phyloP scores from a whole-genome alignment of 2,888 invertebrate species.

The Lasioglossum leucozonium region DNA sequence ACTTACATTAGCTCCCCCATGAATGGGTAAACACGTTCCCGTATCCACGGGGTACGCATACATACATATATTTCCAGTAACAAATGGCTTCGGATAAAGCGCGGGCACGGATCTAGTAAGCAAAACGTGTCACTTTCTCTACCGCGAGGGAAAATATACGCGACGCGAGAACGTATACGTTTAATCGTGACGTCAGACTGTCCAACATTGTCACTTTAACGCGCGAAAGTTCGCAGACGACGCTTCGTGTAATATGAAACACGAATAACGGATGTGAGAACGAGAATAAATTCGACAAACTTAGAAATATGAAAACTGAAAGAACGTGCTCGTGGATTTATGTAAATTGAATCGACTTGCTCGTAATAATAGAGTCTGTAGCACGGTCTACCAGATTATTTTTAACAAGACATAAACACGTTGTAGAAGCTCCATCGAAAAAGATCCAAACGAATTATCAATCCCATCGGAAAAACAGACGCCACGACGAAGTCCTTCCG shows the following conservation, averaged over 20 bases:
- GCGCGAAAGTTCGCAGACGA: background rate
- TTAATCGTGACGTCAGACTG: background rate
- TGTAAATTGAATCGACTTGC: too few species aligned
- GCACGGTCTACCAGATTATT: background rate
- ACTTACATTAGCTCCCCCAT: slow-evolving; percentile 17
- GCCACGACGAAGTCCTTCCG: slow-evolving; percentile 18
- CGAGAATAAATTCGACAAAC: background rate
- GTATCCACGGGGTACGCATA: background rate
- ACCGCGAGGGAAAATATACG: slow-evolving; percentile 6
- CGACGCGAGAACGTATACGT: background rate
- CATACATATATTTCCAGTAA: slow-evolving; percentile 11
- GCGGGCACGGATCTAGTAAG: background rate
- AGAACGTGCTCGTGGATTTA: too few species aligned
- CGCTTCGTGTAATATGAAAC: background rate
- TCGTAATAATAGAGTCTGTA: too few species aligned
- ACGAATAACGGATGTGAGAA: background rate
- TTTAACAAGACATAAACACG: background rate
- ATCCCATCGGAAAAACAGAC: slow-evolving; percentile 32
- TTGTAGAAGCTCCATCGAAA: background rate
- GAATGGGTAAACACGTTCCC: background rate
- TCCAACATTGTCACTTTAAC: background rate
- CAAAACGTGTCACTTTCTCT: slow-evolving; percentile 10
- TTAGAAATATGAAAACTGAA: background rate
- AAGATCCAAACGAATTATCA: slow-evolving; percentile 32
- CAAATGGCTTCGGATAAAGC: slow-evolving; percentile 17